Conservation (phyloP, 2,113 vertebrate genomes). For the Eptesicus fuscus region DNA sequence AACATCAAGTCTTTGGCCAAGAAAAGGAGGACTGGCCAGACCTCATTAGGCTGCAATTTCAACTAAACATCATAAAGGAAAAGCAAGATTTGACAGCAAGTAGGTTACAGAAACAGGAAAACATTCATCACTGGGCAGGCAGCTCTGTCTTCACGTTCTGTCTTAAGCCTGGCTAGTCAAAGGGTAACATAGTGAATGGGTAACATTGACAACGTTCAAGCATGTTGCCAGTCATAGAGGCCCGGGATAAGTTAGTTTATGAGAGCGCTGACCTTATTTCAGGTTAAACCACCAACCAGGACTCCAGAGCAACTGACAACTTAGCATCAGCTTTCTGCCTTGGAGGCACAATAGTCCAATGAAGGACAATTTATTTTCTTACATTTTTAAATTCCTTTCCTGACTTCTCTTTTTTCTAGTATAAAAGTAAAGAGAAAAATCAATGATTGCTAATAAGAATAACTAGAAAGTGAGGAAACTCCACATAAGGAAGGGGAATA, state of each 20-base stretch:
- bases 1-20: constrained; percentile 52
- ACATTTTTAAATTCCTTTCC: not conserved
- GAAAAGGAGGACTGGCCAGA: constrained; percentile 52
- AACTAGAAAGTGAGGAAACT: not conserved
- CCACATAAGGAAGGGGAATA: not conserved
- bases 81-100: constrained; percentile 57
- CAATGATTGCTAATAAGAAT: not conserved
- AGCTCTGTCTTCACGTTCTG: constrained; percentile 31
- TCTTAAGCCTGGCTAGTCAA: not conserved
- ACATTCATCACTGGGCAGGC: constrained; percentile 33
- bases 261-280: not conserved
- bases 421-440: not conserved
- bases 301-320: not conserved
- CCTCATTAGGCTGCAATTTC: constrained; percentile 57
- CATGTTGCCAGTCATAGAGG: not conserved
- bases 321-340: not conserved
- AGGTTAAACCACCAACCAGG: not conserved
- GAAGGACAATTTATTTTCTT: not conserved
- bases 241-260: not conserved
- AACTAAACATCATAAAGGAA: constrained; percentile 61
- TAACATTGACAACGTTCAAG: not conserved
- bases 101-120: constrained; percentile 70
- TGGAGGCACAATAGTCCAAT: not conserved
- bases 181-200: not conserved
- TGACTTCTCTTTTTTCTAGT: not conserved